Evolutionary conservation across 2,113 vertebrate species (phyloP), one percentile per base, ranked within the genome.

Genomic region (Aphyosemion australe): DNA sequence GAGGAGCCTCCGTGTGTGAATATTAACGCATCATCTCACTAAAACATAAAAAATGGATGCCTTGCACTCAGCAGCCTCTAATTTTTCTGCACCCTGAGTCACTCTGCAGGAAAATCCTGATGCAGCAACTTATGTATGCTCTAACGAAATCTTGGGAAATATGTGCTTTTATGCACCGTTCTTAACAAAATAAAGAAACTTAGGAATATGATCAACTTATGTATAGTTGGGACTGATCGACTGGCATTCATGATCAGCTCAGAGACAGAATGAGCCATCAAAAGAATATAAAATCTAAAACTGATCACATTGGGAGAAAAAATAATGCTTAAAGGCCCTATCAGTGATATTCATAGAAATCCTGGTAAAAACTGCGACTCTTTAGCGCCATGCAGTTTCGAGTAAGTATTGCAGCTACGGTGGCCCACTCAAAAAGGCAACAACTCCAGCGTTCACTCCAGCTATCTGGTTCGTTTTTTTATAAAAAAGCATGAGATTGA

Each of bases 211-310:
- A 53, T 18, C 4, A 63, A 41, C 61, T 69, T 71, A 60, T 41
- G 58, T 80, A 78, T n/a, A 65, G 31, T 47, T 26, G 51, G 16
- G 47, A 68, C 56, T 79, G 78, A 74, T 55, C 42, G 19, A 46
- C 62, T 42, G 32, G 65, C 69, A 26, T 15, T 26, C 34, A 8
- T 37, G 21, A 69, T 62, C 76, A 46, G 61, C 41, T 8, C 31
- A 19, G 63, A 88, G 76, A 79, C 73, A 68, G 76, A 80, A 84
- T 74, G 15, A 66, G 72, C 60, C 48, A 85, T 87, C 72, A 87
- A 82, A 78, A 63, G 56, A 86, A 84, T 82, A 20, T 8, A 69
- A 72, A 65, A 47, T 72, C 63, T 63, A 37, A 65, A 68, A 37
- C 34, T 80, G 72, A 73, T 72, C 79, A 79, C 69, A 85, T 74